phyloP scores from a whole-genome alignment of 2,113 vertebrate genomes.

The Rhabdomys dilectus region DNA sequence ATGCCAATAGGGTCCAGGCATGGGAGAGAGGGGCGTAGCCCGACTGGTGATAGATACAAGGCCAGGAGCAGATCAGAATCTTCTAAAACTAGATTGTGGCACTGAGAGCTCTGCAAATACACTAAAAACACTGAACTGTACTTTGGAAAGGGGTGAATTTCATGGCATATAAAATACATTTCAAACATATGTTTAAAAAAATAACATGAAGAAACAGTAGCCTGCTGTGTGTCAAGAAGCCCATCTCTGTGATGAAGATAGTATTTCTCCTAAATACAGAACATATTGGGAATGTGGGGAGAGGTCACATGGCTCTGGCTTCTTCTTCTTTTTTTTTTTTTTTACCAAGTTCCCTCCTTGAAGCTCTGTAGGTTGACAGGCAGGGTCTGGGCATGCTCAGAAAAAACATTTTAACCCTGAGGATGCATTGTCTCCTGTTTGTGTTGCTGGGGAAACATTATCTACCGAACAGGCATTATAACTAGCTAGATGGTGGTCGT shows the following conservation, averaged over 20 bases:
- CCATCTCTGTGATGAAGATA: not conserved
- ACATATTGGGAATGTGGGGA: not conserved
- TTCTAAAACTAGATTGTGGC: not conserved
- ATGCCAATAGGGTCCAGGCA: accelerated
- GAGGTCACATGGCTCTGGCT: not conserved
- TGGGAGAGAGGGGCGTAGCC: accelerated
- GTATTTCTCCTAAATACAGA: not conserved
- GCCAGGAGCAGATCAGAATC: not conserved
- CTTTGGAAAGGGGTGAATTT: not conserved
- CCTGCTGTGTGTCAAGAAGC: not conserved
- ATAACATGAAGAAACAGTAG: not conserved
- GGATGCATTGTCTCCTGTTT: not conserved
- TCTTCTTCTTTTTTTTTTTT: not conserved
- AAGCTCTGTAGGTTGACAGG: not conserved
- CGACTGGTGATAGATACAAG: not conserved
- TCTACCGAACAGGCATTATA: not conserved
- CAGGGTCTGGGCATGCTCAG: not conserved
- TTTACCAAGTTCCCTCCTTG: not conserved
- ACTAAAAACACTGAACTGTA: not conserved
- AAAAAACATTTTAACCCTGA: not conserved
- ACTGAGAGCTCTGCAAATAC: not conserved
- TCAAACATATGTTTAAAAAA: not conserved
- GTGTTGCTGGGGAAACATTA: not conserved
- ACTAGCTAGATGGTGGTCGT: not conserved
- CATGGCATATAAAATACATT: not conserved